Evolutionary conservation across 2,888 invertebrate species (phyloP).

Genomic region (Spicauda simplicius): DNA sequence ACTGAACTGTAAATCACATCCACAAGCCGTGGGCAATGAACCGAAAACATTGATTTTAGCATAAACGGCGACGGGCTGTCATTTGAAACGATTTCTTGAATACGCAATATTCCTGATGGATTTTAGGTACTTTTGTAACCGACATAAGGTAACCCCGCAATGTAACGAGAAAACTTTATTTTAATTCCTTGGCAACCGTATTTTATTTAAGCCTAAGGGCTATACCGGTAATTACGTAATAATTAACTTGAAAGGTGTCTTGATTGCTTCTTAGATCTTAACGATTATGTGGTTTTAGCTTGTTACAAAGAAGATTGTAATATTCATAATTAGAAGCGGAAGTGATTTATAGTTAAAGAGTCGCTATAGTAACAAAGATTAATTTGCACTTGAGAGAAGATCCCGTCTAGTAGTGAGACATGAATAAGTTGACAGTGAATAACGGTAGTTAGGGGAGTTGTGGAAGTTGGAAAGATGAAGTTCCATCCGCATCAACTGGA

Average conservation of each 20-base stretch:
- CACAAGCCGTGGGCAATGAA: conserved; percentile 3
- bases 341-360: no score
- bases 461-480: no score
- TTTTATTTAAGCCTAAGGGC: background rate
- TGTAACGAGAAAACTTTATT: background rate
- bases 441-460: no score
- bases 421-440: no score
- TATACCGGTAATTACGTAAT: background rate
- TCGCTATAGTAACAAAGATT: no score
- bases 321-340: background rate
- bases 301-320: background rate
- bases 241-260: background rate
- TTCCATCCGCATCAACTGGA: no score
- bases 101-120: background rate
- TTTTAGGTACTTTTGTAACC: background rate
- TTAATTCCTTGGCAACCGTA: background rate
- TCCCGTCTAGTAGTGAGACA: no score
- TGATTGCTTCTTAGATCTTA: background rate
- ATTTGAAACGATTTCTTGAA: background rate
- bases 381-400: no score
- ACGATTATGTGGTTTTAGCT: background rate
- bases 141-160: background rate
- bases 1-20: background rate
- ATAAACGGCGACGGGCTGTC: background rate
- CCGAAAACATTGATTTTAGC: background rate